Evolutionary conservation across 2,113 vertebrate species (phyloP).

Genomic region (Bubo bubo): DNA sequence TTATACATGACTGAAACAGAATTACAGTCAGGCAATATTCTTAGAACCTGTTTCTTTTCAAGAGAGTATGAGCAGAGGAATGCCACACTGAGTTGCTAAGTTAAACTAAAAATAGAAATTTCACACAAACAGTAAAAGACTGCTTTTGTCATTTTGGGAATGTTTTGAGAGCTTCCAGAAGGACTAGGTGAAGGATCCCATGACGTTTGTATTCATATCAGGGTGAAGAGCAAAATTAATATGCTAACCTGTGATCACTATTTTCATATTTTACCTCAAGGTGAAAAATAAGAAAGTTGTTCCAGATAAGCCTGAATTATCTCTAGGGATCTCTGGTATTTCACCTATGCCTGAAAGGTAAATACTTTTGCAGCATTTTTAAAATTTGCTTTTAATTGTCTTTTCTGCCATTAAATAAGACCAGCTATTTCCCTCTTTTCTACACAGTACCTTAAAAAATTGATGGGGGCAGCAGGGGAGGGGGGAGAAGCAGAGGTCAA

Average conservation of each 20-base stretch:
- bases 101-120: conserved; percentile 5
- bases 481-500: not conserved
- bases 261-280: conserved; percentile 69
- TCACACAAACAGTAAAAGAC: not conserved
- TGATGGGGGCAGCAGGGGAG: not conserved
- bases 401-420: not conserved
- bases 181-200: not conserved
- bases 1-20: not conserved
- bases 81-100: not conserved
- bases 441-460: not conserved
- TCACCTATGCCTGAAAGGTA: conserved; percentile 74
- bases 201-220: not conserved
- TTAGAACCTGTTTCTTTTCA: not conserved
- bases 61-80: not conserved
- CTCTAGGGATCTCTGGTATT: conserved; percentile 49
- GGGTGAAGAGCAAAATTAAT: conserved; percentile 36
- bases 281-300: conserved; percentile 70
- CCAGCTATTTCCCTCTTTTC: not conserved
- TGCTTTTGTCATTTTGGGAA: conserved; percentile 5
- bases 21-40: not conserved
- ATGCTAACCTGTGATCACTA: conserved; percentile 27
- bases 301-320: conserved; percentile 72
- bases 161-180: not conserved
- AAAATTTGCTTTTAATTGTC: not conserved
- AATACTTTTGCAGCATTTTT: conserved; percentile 45